These are phyloP conservation scores for Cephus nigrinus DNA, from an alignment of 2,888 invertebrate species.

Conservation along the genomic window DNA sequence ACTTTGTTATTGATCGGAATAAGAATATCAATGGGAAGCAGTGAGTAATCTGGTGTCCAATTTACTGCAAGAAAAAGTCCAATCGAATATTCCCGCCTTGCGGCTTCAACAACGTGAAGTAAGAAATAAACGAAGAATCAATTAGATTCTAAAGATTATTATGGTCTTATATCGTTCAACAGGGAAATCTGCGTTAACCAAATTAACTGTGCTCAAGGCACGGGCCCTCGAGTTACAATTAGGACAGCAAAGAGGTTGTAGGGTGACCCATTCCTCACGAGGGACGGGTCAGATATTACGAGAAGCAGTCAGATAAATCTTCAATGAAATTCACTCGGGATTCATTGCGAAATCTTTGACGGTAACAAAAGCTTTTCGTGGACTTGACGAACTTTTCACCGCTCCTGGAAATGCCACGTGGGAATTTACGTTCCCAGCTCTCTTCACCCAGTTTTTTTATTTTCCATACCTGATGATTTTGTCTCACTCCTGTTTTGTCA, in stretches of 20 bases:
- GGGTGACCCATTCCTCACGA: background rate
- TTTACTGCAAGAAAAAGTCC: background rate
- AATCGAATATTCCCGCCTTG: background rate
- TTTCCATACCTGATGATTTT: background rate
- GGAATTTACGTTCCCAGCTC: background rate
- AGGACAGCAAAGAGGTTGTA: background rate
- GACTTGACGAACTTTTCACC: background rate
- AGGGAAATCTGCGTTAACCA: background rate
- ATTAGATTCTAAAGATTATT: background rate
- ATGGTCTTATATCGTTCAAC: background rate
- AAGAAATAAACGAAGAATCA: background rate
- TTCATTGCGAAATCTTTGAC: background rate
- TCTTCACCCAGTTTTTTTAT: background rate
- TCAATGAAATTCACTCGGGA: background rate
- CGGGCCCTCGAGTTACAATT: background rate
- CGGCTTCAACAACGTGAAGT: background rate
- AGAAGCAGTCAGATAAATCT: background rate
- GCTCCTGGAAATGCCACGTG: background rate
- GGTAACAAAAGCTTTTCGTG: background rate
- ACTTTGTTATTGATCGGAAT: background rate
- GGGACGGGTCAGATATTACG: background rate
- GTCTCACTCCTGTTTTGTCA: background rate
- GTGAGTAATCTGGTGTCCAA: background rate
- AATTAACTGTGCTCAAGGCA: background rate
- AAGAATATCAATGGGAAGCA: background rate